Evolutionary conservation across 2,113 vertebrate genomes (phyloP).

Genomic region (Pachypanchax playfairii): DNA sequence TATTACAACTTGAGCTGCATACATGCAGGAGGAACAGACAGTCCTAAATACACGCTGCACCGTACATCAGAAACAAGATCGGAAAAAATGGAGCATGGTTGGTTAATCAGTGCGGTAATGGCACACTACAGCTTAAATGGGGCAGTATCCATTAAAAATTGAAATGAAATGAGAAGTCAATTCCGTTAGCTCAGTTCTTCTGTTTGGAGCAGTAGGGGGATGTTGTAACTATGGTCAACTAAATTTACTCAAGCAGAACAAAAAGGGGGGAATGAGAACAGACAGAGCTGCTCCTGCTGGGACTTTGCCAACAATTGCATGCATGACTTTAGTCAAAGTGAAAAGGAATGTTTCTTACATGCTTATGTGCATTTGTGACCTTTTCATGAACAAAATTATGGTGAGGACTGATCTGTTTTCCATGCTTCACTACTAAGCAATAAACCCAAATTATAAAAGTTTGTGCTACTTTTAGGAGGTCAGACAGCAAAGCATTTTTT

Average conservation of each 20-base stretch:
- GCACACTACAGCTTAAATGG: constrained; percentile 38
- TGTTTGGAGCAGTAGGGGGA: constrained; percentile 31
- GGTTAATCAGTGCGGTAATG: constrained; percentile 40
- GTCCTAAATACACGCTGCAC: not conserved
- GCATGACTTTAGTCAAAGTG: not conserved
- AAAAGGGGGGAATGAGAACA: constrained; percentile 30
- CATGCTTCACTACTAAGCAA: too few relatives aligned
- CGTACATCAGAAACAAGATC: constrained; percentile 13
- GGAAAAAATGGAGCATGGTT: constrained; percentile 12
- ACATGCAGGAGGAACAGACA: not conserved
- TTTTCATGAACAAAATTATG: not conserved
- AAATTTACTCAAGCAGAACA: constrained; percentile 32
- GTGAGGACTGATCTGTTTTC: not conserved
- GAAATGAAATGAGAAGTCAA: constrained; percentile 46
- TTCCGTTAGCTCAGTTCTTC: constrained; percentile 39
- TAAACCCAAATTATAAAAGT: not conserved
- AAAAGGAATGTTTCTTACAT: not conserved
- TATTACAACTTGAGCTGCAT: constrained; percentile 31
- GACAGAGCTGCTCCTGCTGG: constrained; percentile 24
- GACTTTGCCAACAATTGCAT: not conserved
- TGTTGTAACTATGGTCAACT: constrained; percentile 24
- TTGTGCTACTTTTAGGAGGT: not conserved
- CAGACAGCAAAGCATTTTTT: not conserved
- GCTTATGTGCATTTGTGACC: not conserved
- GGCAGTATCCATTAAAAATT: constrained; percentile 30